These are phyloP conservation scores for Rotaria sp. DNA, from an alignment of 2,888 invertebrate species.

Conservation along the genomic window DNA sequence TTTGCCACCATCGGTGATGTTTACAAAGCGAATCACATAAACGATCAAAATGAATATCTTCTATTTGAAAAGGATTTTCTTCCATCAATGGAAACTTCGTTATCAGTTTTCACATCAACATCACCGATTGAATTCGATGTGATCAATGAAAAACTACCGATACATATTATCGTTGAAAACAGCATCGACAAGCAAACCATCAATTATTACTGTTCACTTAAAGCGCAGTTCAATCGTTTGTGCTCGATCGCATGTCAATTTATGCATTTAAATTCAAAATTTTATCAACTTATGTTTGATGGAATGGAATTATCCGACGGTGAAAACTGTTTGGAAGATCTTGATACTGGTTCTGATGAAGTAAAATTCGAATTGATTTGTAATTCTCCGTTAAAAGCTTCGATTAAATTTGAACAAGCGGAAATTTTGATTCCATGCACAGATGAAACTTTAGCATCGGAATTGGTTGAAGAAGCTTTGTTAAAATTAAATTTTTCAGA, in stretches of 20 bases:
- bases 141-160: not conserved
- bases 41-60: not conserved
- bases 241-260: not conserved
- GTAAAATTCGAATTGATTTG: not conserved
- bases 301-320: not conserved
- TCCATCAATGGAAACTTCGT: conserved; percentile 1
- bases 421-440: not conserved
- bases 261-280: not conserved
- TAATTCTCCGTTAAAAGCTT: not conserved
- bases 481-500: not conserved
- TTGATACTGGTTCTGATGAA: not conserved
- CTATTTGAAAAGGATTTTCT: not conserved
- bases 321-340: conserved; percentile 1
- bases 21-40: not conserved
- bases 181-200: not conserved
- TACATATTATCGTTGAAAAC: not conserved
- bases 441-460: not conserved
- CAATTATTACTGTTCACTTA: not conserved
- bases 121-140: not conserved
- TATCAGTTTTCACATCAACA: not conserved
- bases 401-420: not conserved
- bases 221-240: not conserved
- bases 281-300: not conserved
- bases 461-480: not conserved
- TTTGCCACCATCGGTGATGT: not conserved